Percentiles rank a stretch among this genome's conserved stretches.
phyloP scores from a whole-genome alignment of 2,888 invertebrate species.

The Pheosia gnoma region DNA sequence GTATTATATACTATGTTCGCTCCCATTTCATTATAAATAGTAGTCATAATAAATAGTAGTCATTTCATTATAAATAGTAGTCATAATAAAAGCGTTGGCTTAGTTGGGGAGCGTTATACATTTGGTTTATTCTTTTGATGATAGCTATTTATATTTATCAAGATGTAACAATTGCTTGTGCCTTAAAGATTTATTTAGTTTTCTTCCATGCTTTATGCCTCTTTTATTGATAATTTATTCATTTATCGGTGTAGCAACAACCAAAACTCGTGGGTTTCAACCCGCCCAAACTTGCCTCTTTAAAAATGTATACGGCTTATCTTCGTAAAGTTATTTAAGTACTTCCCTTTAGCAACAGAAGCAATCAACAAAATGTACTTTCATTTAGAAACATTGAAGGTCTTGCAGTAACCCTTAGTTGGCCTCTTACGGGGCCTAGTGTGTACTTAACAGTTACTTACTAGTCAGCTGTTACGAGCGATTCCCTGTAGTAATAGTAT shows the following conservation, averaged over 20 bases:
- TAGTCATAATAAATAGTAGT: too few species aligned
- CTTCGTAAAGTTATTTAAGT: neutral
- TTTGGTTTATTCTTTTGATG: too few species aligned
- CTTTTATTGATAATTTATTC: too few species aligned
- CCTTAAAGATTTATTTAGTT: too few species aligned
- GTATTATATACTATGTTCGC: too few species aligned
- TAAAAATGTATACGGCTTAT: neutral
- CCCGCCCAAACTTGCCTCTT: neutral
- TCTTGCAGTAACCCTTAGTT: conserved; percentile 20
- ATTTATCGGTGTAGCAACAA: neutral
- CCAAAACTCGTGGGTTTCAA: neutral
- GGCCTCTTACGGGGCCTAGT: conserved; percentile 22
- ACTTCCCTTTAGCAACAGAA: conserved; percentile 3
- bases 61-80: too few species aligned
- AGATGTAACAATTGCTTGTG: too few species aligned
- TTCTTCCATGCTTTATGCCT: too few species aligned
- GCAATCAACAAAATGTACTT: conserved; percentile 9
- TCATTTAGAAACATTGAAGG: conserved; percentile 20
- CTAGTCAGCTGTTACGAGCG: conserved; percentile 36
- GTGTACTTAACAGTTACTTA: conserved; percentile 28
- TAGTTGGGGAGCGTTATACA: too few species aligned
- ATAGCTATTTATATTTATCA: too few species aligned
- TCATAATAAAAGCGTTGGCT: too few species aligned
- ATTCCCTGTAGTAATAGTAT: conserved; percentile 29
- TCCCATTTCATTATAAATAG: too few species aligned